Percentiles rank a stretch among this genome's conserved stretches.
Conservation (phyloP, 2,797 vertebrate genomes). For the Kryptopterus vitreolus region DNA sequence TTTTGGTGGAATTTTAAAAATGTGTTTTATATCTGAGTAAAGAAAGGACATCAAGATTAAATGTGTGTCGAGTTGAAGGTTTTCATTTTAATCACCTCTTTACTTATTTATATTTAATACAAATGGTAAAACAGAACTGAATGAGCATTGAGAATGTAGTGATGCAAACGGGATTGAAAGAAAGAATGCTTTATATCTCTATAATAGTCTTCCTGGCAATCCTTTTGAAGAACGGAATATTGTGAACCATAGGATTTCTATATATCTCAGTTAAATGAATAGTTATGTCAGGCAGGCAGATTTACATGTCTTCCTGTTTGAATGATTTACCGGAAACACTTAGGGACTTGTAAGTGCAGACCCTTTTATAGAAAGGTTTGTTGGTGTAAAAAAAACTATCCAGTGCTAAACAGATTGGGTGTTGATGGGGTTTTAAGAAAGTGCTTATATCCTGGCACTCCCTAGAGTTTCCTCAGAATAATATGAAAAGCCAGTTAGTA, state of each 20-base stretch:
- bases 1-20: too few relatives aligned
- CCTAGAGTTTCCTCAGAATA: background rate
- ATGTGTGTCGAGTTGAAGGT: too few relatives aligned
- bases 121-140: too few relatives aligned
- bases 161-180: background rate
- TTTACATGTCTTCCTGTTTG: background rate
- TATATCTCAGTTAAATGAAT: background rate
- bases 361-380: background rate
- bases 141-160: too few relatives aligned
- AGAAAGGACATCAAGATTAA: too few relatives aligned
- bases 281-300: background rate
- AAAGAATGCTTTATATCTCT: constrained; percentile 4
- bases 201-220: background rate
- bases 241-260: background rate
- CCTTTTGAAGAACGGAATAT: background rate
- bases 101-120: too few relatives aligned
- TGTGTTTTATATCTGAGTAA: too few relatives aligned
- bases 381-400: background rate
- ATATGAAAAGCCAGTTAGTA: background rate
- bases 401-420: background rate
- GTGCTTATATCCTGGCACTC: background rate
- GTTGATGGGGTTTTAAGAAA: background rate
- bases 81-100: too few relatives aligned
- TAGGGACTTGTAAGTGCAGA: background rate
- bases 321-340: background rate